phyloP scores from a whole-genome alignment of 2,113 vertebrate species.

The Cryptotis parvus region DNA sequence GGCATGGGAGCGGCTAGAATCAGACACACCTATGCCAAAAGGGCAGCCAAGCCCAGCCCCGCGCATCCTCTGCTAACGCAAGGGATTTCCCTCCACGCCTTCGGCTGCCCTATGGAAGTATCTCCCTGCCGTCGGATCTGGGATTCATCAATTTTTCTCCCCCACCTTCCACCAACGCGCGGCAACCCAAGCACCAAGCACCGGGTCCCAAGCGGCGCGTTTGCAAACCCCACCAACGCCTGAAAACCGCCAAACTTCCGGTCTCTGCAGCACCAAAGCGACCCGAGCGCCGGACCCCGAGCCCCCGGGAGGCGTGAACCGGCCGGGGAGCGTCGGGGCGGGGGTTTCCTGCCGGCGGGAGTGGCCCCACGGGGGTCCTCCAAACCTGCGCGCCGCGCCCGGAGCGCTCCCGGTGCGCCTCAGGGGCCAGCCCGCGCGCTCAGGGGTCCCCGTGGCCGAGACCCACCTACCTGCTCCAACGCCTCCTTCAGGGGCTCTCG shows the following conservation, averaged over 20 bases:
- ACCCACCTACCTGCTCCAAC: conserved; percentile 65
- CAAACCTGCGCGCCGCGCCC: not conserved
- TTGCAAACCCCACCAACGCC: conserved; percentile 46
- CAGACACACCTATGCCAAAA: not conserved
- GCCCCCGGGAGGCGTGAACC: not conserved
- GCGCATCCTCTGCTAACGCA: not conserved
- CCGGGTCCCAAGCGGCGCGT: conserved; percentile 51
- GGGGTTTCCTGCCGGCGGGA: not conserved
- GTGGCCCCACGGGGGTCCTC: not conserved
- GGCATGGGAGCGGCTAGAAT: not conserved
- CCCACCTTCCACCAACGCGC: conserved; percentile 33
- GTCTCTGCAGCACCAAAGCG: not conserved
- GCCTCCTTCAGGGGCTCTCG: not conserved
- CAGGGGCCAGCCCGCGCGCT: not conserved
- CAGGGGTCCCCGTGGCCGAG: not conserved
- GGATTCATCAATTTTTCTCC: conserved; percentile 42
- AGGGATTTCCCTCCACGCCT: not conserved
- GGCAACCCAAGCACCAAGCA: conserved; percentile 46
- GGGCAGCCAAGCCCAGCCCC: not conserved
- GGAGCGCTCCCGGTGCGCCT: not conserved
- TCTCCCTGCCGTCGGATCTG: not conserved
- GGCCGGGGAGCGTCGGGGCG: conserved; percentile 11
- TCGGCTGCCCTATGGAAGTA: not conserved
- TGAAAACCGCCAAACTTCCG: conserved; percentile 69
- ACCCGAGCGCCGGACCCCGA: not conserved